Base-by-base conservation (phyloP, 2,113 vertebrate species). In the Triplophysa rosa region DNA sequence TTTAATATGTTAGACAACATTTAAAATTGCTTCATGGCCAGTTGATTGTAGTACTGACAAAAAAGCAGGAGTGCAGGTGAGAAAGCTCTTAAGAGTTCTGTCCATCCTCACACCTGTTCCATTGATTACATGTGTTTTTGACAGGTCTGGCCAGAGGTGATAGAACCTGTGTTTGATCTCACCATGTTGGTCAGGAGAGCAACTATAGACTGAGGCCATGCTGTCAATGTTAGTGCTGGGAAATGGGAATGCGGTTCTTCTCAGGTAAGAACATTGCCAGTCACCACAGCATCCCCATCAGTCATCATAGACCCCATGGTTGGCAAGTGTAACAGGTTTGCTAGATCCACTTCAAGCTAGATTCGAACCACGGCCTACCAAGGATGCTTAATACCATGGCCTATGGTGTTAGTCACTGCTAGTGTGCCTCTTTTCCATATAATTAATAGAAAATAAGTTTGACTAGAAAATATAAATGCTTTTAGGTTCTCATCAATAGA, bases 41-140 rank as follows among this genome's bases (percentile, higher is more conserved):
- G 45, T 47, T 47, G 45, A 47, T 8, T 47, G 45, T 8, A 47
- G 45, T 11, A 42, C 19, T 19, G 71, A 56, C 14, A 45, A 19
- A 33, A 33, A 33, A 33, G 33, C 4, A 33, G 33, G 3, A 8
- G 56, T 74, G 54, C 56, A 74, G 56, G 14, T 47, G 21, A 74
- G 42, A 56, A 73, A 24, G 42, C 16, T 65, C 14, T 67, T 37
- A 40, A n/a, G n/a, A 58, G 24, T 82, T 52, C n/a, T 58, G 19
- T 19, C 19, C 79, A 85, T 65, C 79, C 83, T 84, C 84, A 87
- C 91, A 91, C 89, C 90, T 92, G 89, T 74, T 59, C 80, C 70
- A 83, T 86, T 89, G 89, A 90, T 89, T 89, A 86, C 81, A 80
- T 86, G 80, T 84, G 80, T 74, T 21, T 47, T 47, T 85, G 87